Conservation (phyloP, 2,113 vertebrate genomes). For the Triplophysa dalaica region DNA sequence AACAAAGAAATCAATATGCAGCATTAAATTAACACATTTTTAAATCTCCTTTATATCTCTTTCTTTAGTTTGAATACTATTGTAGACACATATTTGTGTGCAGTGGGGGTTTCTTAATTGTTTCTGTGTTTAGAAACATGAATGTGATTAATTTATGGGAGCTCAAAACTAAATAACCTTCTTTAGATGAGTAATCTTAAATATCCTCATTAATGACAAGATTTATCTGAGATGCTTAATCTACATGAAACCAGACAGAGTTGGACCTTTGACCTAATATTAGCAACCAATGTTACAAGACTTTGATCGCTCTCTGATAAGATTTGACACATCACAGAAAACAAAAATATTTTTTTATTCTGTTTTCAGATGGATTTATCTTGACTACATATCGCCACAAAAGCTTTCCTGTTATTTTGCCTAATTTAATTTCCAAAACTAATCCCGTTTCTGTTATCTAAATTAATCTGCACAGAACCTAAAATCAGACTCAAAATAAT, state of each 20-base stretch:
- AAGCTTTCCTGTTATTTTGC: background rate
- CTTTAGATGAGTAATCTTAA: background rate
- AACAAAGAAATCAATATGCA: background rate
- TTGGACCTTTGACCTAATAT: conserved; percentile 36
- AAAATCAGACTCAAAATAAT: background rate
- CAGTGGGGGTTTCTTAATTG: background rate
- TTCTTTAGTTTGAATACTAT: too few species aligned
- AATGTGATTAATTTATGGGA: background rate
- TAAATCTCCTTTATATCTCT: too few species aligned
- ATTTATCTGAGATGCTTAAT: background rate
- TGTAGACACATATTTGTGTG: too few species aligned
- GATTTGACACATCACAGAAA: conserved; percentile 27
- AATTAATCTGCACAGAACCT: background rate
- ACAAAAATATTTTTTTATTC: background rate
- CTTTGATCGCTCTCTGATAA: conserved; percentile 33
- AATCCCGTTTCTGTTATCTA: background rate
- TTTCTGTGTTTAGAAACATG: background rate
- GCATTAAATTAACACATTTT: background rate
- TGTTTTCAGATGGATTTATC: background rate
- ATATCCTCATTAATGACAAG: background rate
- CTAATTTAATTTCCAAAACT: background rate
- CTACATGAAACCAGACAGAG: conserved; percentile 2
- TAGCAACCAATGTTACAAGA: conserved; percentile 14
- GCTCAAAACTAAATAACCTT: background rate
- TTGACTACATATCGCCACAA: background rate